phyloP scores from a whole-genome alignment of 2,113 vertebrate genomes.

The Coreoperca whiteheadi region DNA sequence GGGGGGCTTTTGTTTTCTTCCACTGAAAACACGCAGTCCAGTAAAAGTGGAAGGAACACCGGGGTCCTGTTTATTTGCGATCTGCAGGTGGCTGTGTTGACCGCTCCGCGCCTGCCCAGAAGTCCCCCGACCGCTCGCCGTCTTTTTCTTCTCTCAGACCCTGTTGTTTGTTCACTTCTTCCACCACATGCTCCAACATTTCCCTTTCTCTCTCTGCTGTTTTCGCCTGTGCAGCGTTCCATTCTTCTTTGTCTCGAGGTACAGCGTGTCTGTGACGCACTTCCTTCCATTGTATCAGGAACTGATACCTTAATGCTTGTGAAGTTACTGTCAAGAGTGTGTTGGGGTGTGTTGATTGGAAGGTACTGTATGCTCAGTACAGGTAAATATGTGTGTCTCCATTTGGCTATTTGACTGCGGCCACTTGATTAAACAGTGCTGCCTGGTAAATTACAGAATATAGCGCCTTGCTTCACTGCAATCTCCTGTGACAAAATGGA shows the following conservation, averaged over 20 bases:
- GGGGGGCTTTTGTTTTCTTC: conserved; percentile 55
- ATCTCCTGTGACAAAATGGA: conserved; percentile 1
- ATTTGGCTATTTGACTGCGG: conserved; percentile 8
- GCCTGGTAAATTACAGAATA: conserved; percentile 31
- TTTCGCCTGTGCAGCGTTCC: conserved; percentile 76
- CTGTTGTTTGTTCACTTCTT: conserved; percentile 81
- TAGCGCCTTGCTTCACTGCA: not conserved
- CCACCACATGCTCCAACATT: conserved; percentile 76
- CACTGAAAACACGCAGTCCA: conserved; percentile 65
- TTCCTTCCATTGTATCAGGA: conserved; percentile 87
- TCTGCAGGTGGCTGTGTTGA: conserved; percentile 70
- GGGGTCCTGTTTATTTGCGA: conserved; percentile 64
- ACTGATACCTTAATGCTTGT: conserved; percentile 66
- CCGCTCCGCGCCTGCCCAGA: conserved; percentile 57
- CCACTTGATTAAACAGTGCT: conserved; percentile 16
- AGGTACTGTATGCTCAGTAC: conserved; percentile 7
- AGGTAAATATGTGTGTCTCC: conserved; percentile 42
- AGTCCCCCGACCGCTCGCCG: conserved; percentile 68
- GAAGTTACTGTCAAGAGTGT: conserved; percentile 69
- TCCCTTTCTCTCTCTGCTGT: conserved; percentile 68
- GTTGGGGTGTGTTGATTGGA: conserved; percentile 49
- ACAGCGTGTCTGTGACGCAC: conserved; percentile 78
- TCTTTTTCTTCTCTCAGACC: conserved; percentile 61
- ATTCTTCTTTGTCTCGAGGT: conserved; percentile 79
- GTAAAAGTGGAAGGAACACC: conserved; percentile 63